phyloP scores from a whole-genome alignment of 2,888 invertebrate genomes.

The Trilocha varians region DNA sequence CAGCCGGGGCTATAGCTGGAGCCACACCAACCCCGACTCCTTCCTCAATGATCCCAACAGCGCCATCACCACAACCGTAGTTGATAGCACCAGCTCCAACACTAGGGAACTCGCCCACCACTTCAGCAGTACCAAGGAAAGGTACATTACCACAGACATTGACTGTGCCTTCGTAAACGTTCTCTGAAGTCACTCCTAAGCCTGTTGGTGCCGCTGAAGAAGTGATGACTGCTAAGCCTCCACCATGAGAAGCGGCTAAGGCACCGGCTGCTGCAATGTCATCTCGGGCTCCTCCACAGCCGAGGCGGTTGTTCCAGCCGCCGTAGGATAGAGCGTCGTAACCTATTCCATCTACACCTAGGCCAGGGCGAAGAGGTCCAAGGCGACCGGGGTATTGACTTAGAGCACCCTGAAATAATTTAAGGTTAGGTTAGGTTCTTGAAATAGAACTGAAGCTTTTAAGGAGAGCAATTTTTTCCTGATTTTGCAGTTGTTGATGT shows the following conservation, averaged over 20 bases:
- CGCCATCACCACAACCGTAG: slow-evolving; percentile 20
- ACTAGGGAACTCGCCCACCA: slow-evolving; percentile 2
- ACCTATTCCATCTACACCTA: neutral
- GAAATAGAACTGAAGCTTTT: neutral
- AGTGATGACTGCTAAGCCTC: slow-evolving; percentile 3
- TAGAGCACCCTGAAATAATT: neutral
- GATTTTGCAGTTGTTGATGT: no score
- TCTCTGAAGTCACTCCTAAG: slow-evolving; percentile 9
- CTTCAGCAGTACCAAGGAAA: slow-evolving; percentile 6
- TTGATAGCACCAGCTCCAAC: slow-evolving; percentile 7
- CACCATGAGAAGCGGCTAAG: slow-evolving; percentile 3
- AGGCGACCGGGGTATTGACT: neutral
- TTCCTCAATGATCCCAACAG: slow-evolving; percentile 4
- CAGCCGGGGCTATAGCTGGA: neutral
- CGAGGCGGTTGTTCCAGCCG: neutral
- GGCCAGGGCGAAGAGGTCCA: neutral
- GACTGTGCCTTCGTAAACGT: slow-evolving; percentile 2
- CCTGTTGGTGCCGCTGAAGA: slow-evolving; percentile 5
- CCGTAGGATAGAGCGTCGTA: neutral
- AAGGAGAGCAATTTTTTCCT: no score
- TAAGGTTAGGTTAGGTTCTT: neutral
- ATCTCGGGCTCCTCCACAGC: neutral
- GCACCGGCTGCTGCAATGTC: neutral
- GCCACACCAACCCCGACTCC: neutral
- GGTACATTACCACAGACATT: slow-evolving; percentile 4